Conservation (phyloP, 2,113 vertebrate species). For the Corvus moneduloides region DNA sequence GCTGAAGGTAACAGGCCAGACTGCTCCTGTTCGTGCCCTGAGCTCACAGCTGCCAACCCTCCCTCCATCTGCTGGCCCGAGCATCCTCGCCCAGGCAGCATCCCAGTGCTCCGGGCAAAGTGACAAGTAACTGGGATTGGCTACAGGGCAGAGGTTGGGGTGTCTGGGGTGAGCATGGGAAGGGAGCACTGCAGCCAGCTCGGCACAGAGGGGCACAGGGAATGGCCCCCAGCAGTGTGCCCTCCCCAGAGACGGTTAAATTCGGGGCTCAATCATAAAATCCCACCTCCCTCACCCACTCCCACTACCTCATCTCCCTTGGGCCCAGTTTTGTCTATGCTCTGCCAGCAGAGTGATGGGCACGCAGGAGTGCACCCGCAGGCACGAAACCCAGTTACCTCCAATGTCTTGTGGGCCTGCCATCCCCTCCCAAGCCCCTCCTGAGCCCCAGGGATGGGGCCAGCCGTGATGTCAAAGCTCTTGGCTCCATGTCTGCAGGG, state of each 20-base stretch:
- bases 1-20: slow-evolving; percentile 76
- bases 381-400: neutral
- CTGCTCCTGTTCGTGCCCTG: neutral
- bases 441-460: neutral
- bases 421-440: neutral
- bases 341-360: neutral
- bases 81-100: neutral
- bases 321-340: neutral
- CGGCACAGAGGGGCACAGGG: accelerated
- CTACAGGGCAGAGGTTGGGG: neutral
- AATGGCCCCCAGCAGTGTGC: neutral
- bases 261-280: neutral
- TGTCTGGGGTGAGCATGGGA: neutral
- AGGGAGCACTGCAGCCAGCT: neutral
- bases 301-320: neutral
- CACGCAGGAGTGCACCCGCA: neutral
- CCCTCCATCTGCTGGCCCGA: accelerated
- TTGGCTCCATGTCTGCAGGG: slow-evolving; percentile 73
- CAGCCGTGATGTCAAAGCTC: neutral
- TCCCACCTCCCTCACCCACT: neutral
- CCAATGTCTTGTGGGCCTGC: neutral
- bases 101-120: neutral
- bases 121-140: neutral
- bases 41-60: neutral
- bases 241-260: neutral